A percentile compares a stretch with the other conserved stretches of the same genome.
Conservation (phyloP, 2,888 invertebrate genomes). For the Eledona agricola region DNA sequence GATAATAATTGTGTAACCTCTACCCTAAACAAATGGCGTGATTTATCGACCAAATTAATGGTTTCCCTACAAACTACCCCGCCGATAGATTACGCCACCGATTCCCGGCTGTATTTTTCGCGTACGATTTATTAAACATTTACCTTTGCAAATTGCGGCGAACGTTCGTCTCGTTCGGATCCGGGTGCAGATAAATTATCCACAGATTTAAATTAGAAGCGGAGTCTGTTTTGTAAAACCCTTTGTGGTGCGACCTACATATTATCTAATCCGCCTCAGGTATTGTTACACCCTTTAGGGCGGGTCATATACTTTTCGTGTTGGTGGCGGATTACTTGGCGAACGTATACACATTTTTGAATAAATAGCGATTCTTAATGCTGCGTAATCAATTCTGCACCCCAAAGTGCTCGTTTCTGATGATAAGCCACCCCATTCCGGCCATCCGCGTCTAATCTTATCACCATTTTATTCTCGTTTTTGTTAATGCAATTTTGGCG, state of each 20-base stretch:
- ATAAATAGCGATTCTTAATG: slow-evolving; percentile 7
- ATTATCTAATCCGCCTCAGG: slow-evolving; percentile 1
- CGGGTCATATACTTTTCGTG: too few species aligned
- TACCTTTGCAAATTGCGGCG: background rate
- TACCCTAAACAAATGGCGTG: background rate
- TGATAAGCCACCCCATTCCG: slow-evolving; percentile 31
- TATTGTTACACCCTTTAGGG: too few species aligned
- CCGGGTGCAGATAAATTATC: slow-evolving; percentile 9
- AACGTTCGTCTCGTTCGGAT: background rate
- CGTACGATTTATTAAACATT: too few species aligned
- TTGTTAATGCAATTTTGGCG: slow-evolving; percentile 36
- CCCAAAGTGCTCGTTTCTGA: slow-evolving; percentile 6
- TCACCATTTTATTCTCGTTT: slow-evolving; percentile 31
- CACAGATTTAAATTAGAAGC: slow-evolving; percentile 5
- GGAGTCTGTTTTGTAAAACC: slow-evolving; percentile 7
- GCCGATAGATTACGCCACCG: background rate
- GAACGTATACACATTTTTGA: slow-evolving; percentile 8
- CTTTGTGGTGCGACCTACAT: slow-evolving; percentile 13
- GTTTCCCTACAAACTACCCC: background rate
- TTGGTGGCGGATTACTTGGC: too few species aligned
- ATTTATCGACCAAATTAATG: background rate
- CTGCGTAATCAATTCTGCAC: slow-evolving; percentile 5
- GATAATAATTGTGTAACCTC: slow-evolving; percentile 5
- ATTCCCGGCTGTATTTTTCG: background rate
- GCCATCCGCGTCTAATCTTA: slow-evolving; percentile 30